Evolutionary conservation across 2,888 invertebrate species (phyloP), one percentile per base, ranked within the genome.

Genomic region (Nezara viridula): DNA sequence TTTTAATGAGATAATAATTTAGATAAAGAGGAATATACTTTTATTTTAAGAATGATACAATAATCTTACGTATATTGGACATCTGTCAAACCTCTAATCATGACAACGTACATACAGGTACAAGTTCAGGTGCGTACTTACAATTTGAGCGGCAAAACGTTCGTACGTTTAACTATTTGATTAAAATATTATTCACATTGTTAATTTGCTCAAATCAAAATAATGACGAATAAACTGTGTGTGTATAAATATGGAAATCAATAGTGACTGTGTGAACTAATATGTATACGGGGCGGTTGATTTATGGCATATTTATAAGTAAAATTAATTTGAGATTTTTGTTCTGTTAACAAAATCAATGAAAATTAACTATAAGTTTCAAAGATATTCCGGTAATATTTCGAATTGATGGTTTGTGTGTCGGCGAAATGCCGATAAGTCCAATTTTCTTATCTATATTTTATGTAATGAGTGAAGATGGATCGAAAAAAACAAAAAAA

Each of bases 201-300:
- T 16, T 3, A 60, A 14, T 60, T 1, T 16, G 60, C 14, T 12
- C n/a, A n/a, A n/a, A 24, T 24, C 5, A 55, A 24, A 55, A 55
- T 73, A 21, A 19, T 73, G 14, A 44, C 44, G n/a, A n/a, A 14
- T 24, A 77, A 77, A 77, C 77, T 37, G 21, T 21, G 40, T 44
- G 24, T 44, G 81, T 44, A 21, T 81, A 81, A 77, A 77, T 24
- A 77, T 40, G 44, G 77, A 77, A 47, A 81, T 81, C 81, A 81
- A 81, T 81, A 81, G 81, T 47, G 81, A 21, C 81, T 81, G n/a
- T 44, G 81, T 81, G 81, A 44, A 81, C 44, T 81, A 21, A 81
- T 81, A 47, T 81, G 81, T 44, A 47, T 0, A 40, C 44, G 24
- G 37, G 21, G 44, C 24, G 21, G 44, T 21, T 81, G 44, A 81